Evolutionary conservation across 2,888 invertebrate genomes (phyloP).

Genomic region (Tetranychus piercei): DNA sequence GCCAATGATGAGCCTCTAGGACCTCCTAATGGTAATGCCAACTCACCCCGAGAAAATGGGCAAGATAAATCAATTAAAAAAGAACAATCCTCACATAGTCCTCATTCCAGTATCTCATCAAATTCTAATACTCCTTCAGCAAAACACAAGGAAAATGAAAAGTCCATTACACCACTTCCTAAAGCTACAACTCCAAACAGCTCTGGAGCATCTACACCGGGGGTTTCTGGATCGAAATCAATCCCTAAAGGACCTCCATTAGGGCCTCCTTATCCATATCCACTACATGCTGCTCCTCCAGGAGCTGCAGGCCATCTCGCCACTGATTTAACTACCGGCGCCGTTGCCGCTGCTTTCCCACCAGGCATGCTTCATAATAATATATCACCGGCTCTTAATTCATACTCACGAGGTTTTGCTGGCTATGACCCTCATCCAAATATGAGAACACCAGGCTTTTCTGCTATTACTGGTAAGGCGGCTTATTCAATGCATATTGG

Average conservation of each 20-base stretch:
- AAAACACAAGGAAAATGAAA: constrained; percentile 42
- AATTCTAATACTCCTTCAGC: constrained; percentile 32
- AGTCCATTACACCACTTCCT: constrained; percentile 72
- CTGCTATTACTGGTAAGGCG: constrained; percentile 62
- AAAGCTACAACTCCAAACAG: constrained; percentile 69
- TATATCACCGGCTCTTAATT: constrained; percentile 45
- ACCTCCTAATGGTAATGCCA: constrained; percentile 55
- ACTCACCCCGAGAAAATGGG: constrained; percentile 38
- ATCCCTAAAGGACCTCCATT: constrained; percentile 5
- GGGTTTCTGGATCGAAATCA: constrained; percentile 27
- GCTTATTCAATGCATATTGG: constrained; percentile 89
- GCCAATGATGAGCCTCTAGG: constrained; percentile 66
- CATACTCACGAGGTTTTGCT: constrained; percentile 40
- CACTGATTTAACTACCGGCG: constrained; percentile 31
- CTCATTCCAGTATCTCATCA: constrained; percentile 36
- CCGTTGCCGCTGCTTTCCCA: constrained; percentile 36
- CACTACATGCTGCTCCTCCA: constrained; percentile 23
- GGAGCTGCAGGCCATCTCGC: constrained; percentile 22
- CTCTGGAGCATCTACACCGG: constrained; percentile 30
- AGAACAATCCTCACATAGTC: constrained; percentile 59
- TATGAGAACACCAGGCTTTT: constrained; percentile 28
- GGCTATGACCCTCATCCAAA: constrained; percentile 45
- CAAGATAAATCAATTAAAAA: constrained; percentile 34
- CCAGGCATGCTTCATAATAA: constrained; percentile 43
- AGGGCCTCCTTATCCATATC: constrained; percentile 28